Base-by-base conservation (phyloP, 2,888 invertebrate species). In the Cylindroiulus punctatus region DNA sequence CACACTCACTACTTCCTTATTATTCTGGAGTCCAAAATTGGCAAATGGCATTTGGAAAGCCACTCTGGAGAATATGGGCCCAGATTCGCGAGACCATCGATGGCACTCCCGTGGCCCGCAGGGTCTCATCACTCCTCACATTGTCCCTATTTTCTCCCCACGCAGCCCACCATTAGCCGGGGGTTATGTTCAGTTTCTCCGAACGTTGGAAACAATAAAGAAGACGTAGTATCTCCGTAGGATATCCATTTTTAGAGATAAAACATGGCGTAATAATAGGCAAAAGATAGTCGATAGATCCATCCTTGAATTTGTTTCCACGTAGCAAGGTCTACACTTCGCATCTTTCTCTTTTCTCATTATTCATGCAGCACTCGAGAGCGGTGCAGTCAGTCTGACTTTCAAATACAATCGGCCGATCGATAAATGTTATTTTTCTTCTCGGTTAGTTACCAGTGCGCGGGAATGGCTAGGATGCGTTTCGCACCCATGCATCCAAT, bases 371-470 rank as follows among this genome's bases (percentile, higher is more conserved):
- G 40, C 40, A n/a, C 36, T 42, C 32, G 36, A 83, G 83, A 32
- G 36, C 40, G n/a, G 83, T 83, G 36, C 40, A 36, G 83, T 83
- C 36, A 42, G 42, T 83, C 42, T 83, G 83, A 42, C 36, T 36
- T 42, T 83, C 40, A 42, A 36, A 42, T 83, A 83, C 42, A 83
- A 42, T 83, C 36, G 36, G n/a, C 36, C 83, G 83, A 42, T 42
- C 40, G 36, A 42, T 83, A 83, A 42, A 42, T 83, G 42, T 83
- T 83, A 42, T 83, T 83, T 83, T 83, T 83, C 42, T 83, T 83
- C n/a, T 76, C 81, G 76, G 76, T 76, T 44, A 40, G 40, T 76
- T 36, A 85, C 57, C n/a, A 36, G 12, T 57, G 30, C n/a, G 36
- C 57, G n/a, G n/a, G n/a, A n/a, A n/a, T n/a, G n/a, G n/a, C n/a